Conservation (phyloP, 2,113 vertebrate genomes). For the Micromys minutus region DNA sequence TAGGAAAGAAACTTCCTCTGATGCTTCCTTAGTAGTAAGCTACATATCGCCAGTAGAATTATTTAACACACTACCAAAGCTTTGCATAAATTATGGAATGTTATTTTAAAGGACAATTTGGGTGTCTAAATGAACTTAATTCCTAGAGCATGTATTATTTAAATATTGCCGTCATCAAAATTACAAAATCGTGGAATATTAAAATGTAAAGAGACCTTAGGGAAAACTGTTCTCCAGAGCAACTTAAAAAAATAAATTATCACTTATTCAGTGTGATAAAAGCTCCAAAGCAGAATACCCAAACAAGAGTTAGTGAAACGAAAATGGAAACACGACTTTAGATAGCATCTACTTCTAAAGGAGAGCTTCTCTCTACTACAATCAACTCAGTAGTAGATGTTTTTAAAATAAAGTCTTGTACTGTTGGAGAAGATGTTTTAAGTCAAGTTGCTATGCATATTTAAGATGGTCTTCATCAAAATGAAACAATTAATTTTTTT, state of each 20-base stretch:
- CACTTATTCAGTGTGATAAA: constrained; percentile 28
- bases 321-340: constrained; percentile 39
- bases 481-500: background rate
- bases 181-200: constrained; percentile 49
- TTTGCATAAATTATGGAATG: constrained; percentile 47
- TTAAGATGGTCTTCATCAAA: background rate
- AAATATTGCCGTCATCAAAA: constrained; percentile 30
- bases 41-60: background rate
- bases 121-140: constrained; percentile 54
- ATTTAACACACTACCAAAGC: background rate
- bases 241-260: background rate
- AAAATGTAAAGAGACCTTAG: background rate
- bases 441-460: background rate
- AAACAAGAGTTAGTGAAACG: background rate
- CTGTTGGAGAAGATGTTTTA: background rate
- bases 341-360: background rate
- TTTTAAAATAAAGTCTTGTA: background rate
- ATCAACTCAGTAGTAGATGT: too few relatives aligned
- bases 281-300: constrained; percentile 41
- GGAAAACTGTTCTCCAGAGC: background rate
- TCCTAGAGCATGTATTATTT: constrained; percentile 38
- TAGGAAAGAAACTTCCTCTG: background rate
- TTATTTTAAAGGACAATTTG: constrained; percentile 50
- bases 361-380: too few relatives aligned
- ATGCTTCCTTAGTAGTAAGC: background rate